Base-by-base conservation (phyloP, 2,113 vertebrate species). In the Saguinus imperator region DNA sequence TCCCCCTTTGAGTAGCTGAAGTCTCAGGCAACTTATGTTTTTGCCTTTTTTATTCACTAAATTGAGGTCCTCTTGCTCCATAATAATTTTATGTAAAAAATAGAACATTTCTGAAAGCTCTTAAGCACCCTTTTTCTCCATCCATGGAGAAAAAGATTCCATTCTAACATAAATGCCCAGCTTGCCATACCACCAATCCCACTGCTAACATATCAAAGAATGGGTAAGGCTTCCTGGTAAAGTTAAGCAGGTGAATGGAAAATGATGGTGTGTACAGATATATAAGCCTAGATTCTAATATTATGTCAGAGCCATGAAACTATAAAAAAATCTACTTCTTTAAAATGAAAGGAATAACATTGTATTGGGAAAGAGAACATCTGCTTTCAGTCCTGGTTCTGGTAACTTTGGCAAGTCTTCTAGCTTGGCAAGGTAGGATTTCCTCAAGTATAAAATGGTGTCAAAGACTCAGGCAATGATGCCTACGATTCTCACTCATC, bases 331-430 rank as follows among this genome's bases (percentile, higher is more conserved):
- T 20, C 43, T 2, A 76, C 9, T 72, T 48, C 77, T 85, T 92
- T 92, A 79, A 81, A 96, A 72, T 27, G 8, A 91, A 96, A 96
- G 81, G 84, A 96, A 61, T 18, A 91, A 83, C 11, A 57, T 0
- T 57, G 77, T 81, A 52, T 50, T 61, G 25, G 58, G 64, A 96
- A 58, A 35, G 0, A 79, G 55, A 76, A 76, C 14, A 55, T 83
- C 13, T 86, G 40, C 35, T 43, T 73, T 95, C 35, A 68, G 14
- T 43, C 21, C 61, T 91, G 10, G 14, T 75, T 92, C 80, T 87
- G 43, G 23, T 37, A 61, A 86, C 50, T 68, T 43, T 20, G 70
- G 20, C 14, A 77, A 17, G 6, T 88, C 57, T 52, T 84, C 17
- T 73, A 70, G 43, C 20, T 72, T 84, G 89, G 23, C 35, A 8